Evolutionary conservation across 64 coral and sea anemone species (phyloP).

Genomic region (Dendronephthya gigantea): DNA sequence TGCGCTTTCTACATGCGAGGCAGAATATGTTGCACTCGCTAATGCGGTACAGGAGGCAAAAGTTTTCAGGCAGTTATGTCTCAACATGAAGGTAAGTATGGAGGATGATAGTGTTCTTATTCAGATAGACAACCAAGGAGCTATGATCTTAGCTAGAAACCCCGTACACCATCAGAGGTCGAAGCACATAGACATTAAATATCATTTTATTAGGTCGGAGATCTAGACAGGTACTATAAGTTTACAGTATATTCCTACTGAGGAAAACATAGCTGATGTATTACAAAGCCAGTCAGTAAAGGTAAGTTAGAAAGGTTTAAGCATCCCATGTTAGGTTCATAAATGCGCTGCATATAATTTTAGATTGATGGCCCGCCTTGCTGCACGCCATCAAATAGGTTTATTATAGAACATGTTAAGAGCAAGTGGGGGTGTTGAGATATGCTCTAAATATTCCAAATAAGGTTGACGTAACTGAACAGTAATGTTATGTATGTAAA

Average conservation of each 20-base stretch:
- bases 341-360: no score
- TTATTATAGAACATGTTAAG: no score
- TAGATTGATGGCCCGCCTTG: no score
- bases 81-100: background rate
- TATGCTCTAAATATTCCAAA: no score
- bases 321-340: no score
- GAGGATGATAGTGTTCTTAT: background rate
- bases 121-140: conserved; percentile 38
- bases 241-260: background rate
- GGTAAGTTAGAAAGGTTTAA: background rate
- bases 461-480: no score
- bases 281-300: background rate
- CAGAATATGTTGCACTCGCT: background rate
- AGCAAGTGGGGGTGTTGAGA: no score
- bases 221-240: conserved; percentile 14
- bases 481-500: no score
- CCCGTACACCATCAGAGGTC: conserved; percentile 8
- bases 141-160: background rate
- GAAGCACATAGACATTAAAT: no score
- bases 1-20: conserved; percentile 44
- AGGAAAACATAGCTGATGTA: background rate
- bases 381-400: no score
- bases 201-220: background rate
- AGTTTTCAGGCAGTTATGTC: conserved; percentile 25
- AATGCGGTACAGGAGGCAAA: background rate